Conservation (phyloP, 2,113 vertebrate species). For the Himantopus leucocephalus region DNA sequence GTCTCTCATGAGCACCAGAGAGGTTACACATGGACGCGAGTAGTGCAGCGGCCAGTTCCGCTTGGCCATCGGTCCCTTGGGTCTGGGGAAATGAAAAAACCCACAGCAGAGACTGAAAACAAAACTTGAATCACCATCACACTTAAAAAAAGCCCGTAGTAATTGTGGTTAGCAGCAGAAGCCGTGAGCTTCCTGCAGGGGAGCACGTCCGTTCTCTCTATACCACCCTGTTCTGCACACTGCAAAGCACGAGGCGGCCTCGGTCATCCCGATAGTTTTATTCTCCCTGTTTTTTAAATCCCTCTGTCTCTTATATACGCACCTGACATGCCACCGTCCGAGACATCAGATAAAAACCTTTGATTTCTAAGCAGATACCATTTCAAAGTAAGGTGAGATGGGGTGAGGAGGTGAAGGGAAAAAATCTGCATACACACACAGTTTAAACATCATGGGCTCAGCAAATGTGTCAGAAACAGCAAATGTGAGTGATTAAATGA, state of each 20-base stretch:
- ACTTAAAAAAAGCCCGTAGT: background rate
- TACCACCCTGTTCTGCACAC: background rate
- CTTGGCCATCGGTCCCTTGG: background rate
- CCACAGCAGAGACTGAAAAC: background rate
- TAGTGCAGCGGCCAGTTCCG: background rate
- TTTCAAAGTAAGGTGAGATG: background rate
- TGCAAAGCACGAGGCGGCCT: background rate
- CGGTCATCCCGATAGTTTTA: background rate
- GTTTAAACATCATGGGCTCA: background rate
- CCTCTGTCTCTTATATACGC: background rate
- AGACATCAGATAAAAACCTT: background rate
- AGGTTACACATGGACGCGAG: fast-evolving
- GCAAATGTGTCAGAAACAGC: background rate
- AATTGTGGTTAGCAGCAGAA: background rate
- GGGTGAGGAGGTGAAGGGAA: background rate
- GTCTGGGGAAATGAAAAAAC: background rate
- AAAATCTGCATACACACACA: background rate
- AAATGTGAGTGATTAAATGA: background rate
- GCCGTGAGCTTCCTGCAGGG: background rate
- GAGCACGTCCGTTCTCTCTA: background rate
- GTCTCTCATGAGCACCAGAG: background rate
- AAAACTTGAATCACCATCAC: background rate
- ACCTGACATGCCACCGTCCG: background rate
- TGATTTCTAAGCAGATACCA: conserved; percentile 8
- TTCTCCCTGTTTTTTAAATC: background rate